Evolutionary conservation across 2,113 vertebrate species (phyloP), one percentile per base, ranked within the genome.

Genomic region (Tilapia sparmanii): DNA sequence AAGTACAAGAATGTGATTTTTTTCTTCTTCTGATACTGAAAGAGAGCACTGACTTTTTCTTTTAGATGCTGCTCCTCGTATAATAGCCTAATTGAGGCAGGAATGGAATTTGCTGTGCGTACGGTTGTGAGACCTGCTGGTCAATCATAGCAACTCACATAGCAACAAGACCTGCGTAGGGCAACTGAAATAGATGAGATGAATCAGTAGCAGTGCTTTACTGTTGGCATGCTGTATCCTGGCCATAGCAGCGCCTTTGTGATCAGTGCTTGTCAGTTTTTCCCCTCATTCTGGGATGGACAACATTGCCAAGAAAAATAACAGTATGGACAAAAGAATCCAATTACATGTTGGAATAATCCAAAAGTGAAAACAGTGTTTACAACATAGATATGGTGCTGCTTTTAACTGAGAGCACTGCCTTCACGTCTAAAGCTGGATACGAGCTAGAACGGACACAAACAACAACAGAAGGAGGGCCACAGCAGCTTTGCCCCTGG

Each of bases 91-190:
- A 84, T 84, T 85, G 57, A 83, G 45, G 29, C 84, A 80, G 80
- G 54, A 82, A 83, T 87, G 59, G 47, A 85, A 86, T 91, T 83
- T 78, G 76, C 68, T 38, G 47, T 26, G 26, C 4, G 18, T 66
- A 54, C 3, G 59, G 83, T 80, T 86, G 85, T 84, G 66, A 91
- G 71, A 86, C 89, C 87, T 15, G 31, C 50, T 90, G 90, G 91
- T 94, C 92, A 94, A 90, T 95, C 92, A 88, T 92, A 91, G 91
- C 93, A 93, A 92, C 93, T 86, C 81, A 63, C 94, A 93, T 94
- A 93, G 94, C 94, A 95, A 94, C 94, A 89, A 86, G 91, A 85
- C 92, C 89, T 90, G 91, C 86, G 85, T 87, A 89, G 90, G 90
- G 89, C 87, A 91, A 82, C 85, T 88, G 89, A 90, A 93, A 86